Percentiles rank a stretch among this genome's conserved stretches.
Evolutionary conservation across 2,888 invertebrate species (phyloP).

Genomic region (Invenusta paracnida): DNA sequence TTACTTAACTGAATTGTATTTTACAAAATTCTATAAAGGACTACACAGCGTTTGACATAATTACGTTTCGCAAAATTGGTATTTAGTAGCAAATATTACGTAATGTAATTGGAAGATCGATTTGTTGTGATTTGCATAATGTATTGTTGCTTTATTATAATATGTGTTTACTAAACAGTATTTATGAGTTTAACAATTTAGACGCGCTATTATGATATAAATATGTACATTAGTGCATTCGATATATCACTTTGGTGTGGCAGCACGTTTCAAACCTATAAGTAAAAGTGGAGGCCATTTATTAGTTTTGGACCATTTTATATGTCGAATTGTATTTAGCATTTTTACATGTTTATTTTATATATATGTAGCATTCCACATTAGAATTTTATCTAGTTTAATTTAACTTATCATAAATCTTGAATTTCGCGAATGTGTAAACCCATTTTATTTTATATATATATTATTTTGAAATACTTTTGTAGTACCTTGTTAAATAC

Average conservation of each 20-base stretch:
- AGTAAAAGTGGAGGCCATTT: too few species aligned
- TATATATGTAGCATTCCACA: too few species aligned
- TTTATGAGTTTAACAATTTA: background rate
- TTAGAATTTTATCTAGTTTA: too few species aligned
- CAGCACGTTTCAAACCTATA: too few species aligned
- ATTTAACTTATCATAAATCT: background rate
- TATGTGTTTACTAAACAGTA: background rate
- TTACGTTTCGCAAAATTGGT: background rate
- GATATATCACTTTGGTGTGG: too few species aligned
- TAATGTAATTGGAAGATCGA: conserved; percentile 13
- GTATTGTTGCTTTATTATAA: background rate
- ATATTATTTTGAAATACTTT: background rate
- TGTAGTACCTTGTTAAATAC: background rate
- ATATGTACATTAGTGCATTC: too few species aligned
- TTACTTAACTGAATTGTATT: too few species aligned
- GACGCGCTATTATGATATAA: background rate
- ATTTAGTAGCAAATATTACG: conserved; percentile 13
- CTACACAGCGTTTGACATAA: background rate
- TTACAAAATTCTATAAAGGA: too few species aligned
- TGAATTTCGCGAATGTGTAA: background rate
- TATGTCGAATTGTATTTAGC: too few species aligned
- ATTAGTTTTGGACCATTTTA: too few species aligned
- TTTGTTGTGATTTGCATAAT: conserved; percentile 18
- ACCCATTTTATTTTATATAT: background rate
- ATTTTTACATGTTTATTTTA: too few species aligned